phyloP scores from a whole-genome alignment of 2,113 vertebrate genomes.

The Solenodon paradoxus region DNA sequence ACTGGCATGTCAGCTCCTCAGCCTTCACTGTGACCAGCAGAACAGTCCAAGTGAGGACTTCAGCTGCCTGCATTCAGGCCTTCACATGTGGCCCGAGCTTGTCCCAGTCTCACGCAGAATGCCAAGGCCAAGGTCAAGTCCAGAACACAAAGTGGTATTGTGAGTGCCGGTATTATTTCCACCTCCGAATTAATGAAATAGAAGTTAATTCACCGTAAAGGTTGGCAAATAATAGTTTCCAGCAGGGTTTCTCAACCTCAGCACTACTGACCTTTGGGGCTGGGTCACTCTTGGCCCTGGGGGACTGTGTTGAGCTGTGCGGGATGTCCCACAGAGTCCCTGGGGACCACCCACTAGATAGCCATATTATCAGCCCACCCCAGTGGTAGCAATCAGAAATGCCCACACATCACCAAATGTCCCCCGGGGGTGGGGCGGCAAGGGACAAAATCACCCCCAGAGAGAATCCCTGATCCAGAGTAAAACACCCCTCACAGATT shows the following conservation, averaged over 20 bases:
- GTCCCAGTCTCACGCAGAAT: too few relatives aligned
- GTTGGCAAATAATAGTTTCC: not conserved
- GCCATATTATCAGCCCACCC: not conserved
- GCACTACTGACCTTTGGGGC: not conserved
- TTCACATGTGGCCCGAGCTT: not conserved
- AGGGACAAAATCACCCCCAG: not conserved
- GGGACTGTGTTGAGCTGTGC: not conserved
- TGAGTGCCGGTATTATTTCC: not conserved
- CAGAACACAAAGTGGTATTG: not conserved
- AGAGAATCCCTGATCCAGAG: not conserved
- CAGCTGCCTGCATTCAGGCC: not conserved
- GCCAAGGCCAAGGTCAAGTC: not conserved
- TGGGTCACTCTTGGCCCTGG: not conserved
- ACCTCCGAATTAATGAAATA: not conserved
- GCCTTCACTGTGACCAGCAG: not conserved
- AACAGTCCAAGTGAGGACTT: not conserved
- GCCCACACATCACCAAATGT: not conserved
- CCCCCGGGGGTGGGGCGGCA: too few relatives aligned
- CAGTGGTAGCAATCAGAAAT: not conserved
- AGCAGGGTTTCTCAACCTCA: not conserved
- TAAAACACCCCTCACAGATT: not conserved
- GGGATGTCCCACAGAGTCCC: not conserved
- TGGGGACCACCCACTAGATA: not conserved
- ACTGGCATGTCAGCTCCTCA: fast-evolving
- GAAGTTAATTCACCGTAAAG: not conserved